Percentiles rank a stretch among this genome's conserved stretches.
Evolutionary conservation across 2,113 vertebrate species (phyloP).

Genomic region (Alligator mississippiensis): DNA sequence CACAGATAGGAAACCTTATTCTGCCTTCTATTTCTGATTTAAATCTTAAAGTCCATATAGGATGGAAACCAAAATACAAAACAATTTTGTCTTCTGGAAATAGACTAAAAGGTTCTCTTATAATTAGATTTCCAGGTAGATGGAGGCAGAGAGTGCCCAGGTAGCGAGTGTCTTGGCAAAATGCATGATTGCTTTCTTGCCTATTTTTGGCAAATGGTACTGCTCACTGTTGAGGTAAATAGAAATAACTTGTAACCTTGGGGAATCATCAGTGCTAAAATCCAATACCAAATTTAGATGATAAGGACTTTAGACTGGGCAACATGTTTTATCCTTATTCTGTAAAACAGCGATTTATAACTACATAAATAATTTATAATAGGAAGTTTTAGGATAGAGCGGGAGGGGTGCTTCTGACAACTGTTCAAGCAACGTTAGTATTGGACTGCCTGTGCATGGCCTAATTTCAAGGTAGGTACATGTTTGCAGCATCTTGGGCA

Average conservation of each 20-base stretch:
- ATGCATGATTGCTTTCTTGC: not conserved
- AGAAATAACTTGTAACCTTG: not conserved
- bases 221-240: rapidly evolving
- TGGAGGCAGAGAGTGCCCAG: not conserved
- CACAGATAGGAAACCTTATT: not conserved
- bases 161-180: not conserved
- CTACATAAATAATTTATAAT: rapidly evolving
- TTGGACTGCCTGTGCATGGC: not conserved
- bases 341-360: rapidly evolving
- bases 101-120: rapidly evolving
- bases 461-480: not conserved
- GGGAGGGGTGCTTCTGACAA: not conserved
- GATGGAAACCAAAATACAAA: rapidly evolving
- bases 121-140: not conserved
- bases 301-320: not conserved
- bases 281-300: not conserved
- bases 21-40: rapidly evolving
- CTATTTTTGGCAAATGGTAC: not conserved
- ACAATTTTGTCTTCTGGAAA: rapidly evolving
- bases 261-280: not conserved
- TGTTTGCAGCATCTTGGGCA: not conserved
- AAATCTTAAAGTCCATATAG: rapidly evolving
- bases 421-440: not conserved
- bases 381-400: not conserved
- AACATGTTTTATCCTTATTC: too few relatives aligned